Evolutionary conservation across 1,140 invertebrate species (phyloP), one percentile per base, ranked within the genome.

Genomic region (Caenorhabditis latens): DNA sequence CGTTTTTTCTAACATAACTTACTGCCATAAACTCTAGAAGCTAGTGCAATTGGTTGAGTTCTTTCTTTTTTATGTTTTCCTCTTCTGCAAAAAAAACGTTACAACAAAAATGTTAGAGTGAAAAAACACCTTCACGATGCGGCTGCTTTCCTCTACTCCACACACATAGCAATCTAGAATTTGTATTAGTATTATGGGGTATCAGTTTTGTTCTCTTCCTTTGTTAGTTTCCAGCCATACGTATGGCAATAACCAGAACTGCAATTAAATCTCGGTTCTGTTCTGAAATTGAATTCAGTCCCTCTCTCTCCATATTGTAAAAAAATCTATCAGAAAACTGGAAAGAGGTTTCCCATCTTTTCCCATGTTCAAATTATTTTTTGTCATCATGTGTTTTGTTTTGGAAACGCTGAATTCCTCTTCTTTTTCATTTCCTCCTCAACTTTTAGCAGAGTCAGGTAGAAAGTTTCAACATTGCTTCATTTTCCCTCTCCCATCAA

Each of bases 1-100:
- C 46, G 40, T 79, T 42, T 79, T 79, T 50, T 79, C 71, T 5
- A 21, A 79, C 71, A 24, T 79, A 79, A 79, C 71, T 79, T 79
- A 79, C 71, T 50, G 19, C n/a, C 71, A 79, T 79, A 48, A 32
- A 79, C 71, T 24, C 71, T 63, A 32, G 61, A 63, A 63, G 43
- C n/a, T 24, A 43, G 43, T 71, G n/a, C 65, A 71, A 71, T 42
- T 42, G 61, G 61, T 65, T 7, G 6, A 11, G 61, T 32, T 65
- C 11, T 40, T 71, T 46, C 11, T 32, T 24, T 63, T 63, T 4
- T 9, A 21, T 63, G 11, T 63, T 40, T 63, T 32, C 21, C 32
- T 24, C n/a, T 58, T 24, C n/a, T 53, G 46, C 71, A 50, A 21
- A 11, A n/a, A 24, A 50, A 71, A 43, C 43, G 42, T n/a, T 43